Evolutionary conservation across 1,140 invertebrate genomes (phyloP), one percentile per base, ranked within the genome.

Genomic region (Ephestia elutella): DNA sequence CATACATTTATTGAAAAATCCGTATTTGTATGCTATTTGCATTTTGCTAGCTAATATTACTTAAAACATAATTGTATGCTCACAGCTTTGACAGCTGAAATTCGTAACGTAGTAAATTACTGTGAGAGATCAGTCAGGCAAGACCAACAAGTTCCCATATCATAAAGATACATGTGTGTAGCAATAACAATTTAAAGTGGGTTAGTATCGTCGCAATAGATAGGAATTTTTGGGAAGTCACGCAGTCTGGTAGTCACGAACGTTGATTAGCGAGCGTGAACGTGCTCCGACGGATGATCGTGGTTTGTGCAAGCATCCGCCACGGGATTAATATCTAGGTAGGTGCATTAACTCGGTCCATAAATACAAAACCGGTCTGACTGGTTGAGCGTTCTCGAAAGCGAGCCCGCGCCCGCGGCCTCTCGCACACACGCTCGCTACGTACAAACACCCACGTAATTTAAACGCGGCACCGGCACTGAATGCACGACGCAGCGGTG

Each of bases 331-430:
- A 74, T 78, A 83, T 81, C 73, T 86, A 78, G 80, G 83, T 85
- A 82, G 82, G 75, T 85, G 81, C 82, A 83, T 85, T 78, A 85
- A 86, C 76, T 77, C 72, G 62, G 72, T 82, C 80, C 83, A 86
- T 85, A 86, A 87, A 87, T 86, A 86, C 78, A 70, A 82, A 87
- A 88, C 85, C 80, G 81, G 85, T 86, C 59, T 65, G 70, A 83
- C 80, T 72, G 80, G 82, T 84, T 86, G 82, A 82, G 82, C 82
- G 78, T 80, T 87, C 84, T 87, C 81, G 80, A 82, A 83, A 84
- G 81, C 80, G 75, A 78, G 75, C 78, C 75, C 72, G 74, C 75
- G 68, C 60, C 63, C 54, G 71, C 73, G 78, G 79, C 78, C 78
- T 82, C 81, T 78, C 80, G 78, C 83, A 80, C 76, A 82, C 78